These are phyloP conservation scores for Oncorhynchus tshawytscha DNA, from an alignment of 2,113 vertebrate genomes.

Conservation along the genomic window DNA sequence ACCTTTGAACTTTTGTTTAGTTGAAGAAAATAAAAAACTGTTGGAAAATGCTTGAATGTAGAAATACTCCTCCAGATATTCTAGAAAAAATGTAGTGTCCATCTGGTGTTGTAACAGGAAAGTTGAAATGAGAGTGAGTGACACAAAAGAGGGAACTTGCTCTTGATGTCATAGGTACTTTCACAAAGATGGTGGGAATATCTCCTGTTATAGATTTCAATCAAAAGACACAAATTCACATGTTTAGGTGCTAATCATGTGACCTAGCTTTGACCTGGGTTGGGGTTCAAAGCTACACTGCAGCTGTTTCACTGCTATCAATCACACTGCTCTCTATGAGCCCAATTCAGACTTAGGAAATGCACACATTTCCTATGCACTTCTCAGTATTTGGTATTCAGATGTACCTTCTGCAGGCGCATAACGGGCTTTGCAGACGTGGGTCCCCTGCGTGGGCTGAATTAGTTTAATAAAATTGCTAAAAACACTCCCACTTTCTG, in stretches of 20 bases:
- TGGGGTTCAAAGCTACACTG: too few species aligned
- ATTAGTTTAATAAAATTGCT: too few species aligned
- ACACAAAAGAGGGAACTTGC: not conserved
- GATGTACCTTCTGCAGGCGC: too few species aligned
- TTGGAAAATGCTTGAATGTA: not conserved
- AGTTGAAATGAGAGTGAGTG: not conserved
- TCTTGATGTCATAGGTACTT: not conserved
- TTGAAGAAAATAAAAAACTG: not conserved
- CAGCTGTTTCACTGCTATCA: not conserved
- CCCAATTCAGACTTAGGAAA: not conserved
- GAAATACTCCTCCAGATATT: not conserved
- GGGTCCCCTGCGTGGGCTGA: too few species aligned
- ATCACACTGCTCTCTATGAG: not conserved
- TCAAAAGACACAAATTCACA: not conserved
- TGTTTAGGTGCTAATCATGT: not conserved
- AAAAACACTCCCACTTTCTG: too few species aligned
- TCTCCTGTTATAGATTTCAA: not conserved
- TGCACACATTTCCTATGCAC: too few species aligned
- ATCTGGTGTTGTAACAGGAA: not conserved
- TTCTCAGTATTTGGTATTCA: too few species aligned
- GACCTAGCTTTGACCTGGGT: constrained; percentile 32
- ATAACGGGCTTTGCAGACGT: too few species aligned
- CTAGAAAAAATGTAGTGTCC: not conserved
- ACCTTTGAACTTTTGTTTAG: not conserved
- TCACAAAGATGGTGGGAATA: not conserved